phyloP scores from a whole-genome alignment of 2,113 vertebrate species.

The Pseudolaguvia tuberculata region DNA sequence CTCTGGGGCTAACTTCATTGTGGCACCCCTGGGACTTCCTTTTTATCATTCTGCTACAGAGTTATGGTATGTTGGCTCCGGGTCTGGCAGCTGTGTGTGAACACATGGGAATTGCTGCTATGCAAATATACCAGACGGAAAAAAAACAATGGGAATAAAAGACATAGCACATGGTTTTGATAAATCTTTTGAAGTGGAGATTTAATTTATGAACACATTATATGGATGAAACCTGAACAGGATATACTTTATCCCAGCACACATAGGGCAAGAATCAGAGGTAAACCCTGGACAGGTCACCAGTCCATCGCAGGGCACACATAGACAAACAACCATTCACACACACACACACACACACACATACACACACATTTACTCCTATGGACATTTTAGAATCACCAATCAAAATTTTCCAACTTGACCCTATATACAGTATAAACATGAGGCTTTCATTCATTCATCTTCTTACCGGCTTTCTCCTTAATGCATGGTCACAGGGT shows the following conservation, averaged over 20 bases:
- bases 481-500: no score
- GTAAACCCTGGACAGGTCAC: no score
- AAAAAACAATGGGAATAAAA: background rate
- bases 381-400: no score
- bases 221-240: background rate
- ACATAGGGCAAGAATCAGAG: no score
- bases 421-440: no score
- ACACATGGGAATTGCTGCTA: background rate
- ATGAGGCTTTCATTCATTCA: no score
- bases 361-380: no score
- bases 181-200: background rate
- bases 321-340: no score
- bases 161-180: background rate
- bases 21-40: slow-evolving; percentile 55
- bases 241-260: background rate
- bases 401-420: no score
- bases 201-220: background rate
- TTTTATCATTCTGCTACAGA: slow-evolving; percentile 24
- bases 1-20: slow-evolving; percentile 52
- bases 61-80: slow-evolving; percentile 31
- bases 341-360: no score
- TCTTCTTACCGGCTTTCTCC: no score
- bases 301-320: no score
- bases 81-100: slow-evolving; percentile 28
- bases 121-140: background rate